Percentiles rank a stretch among this genome's conserved stretches.
Conservation (phyloP, 2,888 invertebrate species). For the Pollenia angustigena region DNA sequence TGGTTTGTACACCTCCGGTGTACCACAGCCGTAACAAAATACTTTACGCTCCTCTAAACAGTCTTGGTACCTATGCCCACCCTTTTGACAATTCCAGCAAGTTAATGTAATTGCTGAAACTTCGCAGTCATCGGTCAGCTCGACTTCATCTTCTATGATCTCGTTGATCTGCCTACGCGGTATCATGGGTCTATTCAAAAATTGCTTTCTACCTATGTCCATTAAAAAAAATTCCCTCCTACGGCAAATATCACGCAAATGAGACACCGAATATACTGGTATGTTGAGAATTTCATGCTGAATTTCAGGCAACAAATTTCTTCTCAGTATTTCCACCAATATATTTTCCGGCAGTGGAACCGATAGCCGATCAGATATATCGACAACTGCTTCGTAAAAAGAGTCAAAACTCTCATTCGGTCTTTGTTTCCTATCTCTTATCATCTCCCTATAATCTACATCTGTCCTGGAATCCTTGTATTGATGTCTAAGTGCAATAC, state of each 20-base stretch:
- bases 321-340: conserved; percentile 31
- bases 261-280: conserved; percentile 29
- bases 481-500: conserved; percentile 39
- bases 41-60: neutral
- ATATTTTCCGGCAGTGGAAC: conserved; percentile 36
- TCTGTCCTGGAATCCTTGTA: conserved; percentile 12
- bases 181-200: neutral
- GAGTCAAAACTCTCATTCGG: conserved; percentile 29
- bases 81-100: conserved; percentile 12
- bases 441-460: neutral
- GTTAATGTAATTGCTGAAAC: neutral
- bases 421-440: conserved; percentile 50
- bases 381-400: conserved; percentile 35
- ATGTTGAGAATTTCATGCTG: conserved; percentile 25
- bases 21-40: neutral
- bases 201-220: neutral
- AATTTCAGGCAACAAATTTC: conserved; percentile 58
- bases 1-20: neutral
- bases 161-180: too few species aligned
- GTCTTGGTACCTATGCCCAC: conserved; percentile 2
- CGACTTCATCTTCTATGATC: too few species aligned
- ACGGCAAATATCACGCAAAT: conserved; percentile 24
- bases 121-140: too few species aligned
- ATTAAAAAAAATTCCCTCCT: neutral
- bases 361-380: conserved; percentile 35